Base-by-base conservation (phyloP, 2,888 invertebrate species). In the Ornithoptera priamus region DNA sequence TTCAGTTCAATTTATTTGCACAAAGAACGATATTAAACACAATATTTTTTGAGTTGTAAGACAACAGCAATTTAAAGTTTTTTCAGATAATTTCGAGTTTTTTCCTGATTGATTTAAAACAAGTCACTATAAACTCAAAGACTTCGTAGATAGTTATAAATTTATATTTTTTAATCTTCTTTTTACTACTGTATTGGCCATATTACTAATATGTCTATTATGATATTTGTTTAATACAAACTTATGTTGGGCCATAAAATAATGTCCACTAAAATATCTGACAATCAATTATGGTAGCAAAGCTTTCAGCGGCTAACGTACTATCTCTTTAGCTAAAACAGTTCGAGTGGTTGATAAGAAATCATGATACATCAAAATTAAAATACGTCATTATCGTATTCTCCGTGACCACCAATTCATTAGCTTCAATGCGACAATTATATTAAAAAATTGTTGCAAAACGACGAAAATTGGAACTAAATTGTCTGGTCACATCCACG, bases 401-500 rank as follows among this genome's bases (percentile, higher is more conserved):
- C 60, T 17, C 22, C 53, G 36, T n/a, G 24, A 65, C 1, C 18
- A 46, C 15, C 59, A 12, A 57, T 56, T 58, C 6, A 22, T 62
- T 62, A 66, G 62, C 36, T 62, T 62, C 42, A 62, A 46, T 24
- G 30, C 62, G 60, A 65, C 46, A 65, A 70, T 68, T 59, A 65
- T 10, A 5, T 69, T 58, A 64, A 17, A 50, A 71, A 67, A 71
- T 67, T 67, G 53, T 67, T 65, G 58, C 71, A 60, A 53, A 67
- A 46, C 17, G 56, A 61, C 42, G 61, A 65, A 71, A 68, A 65
- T 63, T 60, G 22, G 39, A 22, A 57, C 57, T 24, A 67, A 71
- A 72, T 71, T 69, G 67, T 58, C 59, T 20, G 20, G 65, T 57
- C 70, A 69, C 66, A 69, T 67, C 66, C 42, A 22, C 65, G 64